phyloP scores from a whole-genome alignment of 2,797 vertebrate genomes.

The Pseudochirops corinnae region DNA sequence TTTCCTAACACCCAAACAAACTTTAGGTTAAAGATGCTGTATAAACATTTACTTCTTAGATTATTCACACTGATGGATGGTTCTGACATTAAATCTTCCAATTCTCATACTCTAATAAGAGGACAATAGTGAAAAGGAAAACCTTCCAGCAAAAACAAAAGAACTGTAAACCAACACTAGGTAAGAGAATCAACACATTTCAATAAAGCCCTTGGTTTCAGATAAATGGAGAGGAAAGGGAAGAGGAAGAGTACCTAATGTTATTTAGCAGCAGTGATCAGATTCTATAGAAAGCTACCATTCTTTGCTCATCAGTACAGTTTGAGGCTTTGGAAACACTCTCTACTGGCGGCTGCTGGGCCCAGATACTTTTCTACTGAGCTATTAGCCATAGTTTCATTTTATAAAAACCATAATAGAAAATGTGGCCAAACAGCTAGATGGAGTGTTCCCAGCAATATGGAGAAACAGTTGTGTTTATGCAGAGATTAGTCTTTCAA shows the following conservation, averaged over 20 bases:
- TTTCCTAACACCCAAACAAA: not conserved
- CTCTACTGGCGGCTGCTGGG: conserved; percentile 40
- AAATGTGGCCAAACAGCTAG: conserved; percentile 79
- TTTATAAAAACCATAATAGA: conserved; percentile 75
- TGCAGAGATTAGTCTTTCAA: conserved; percentile 79
- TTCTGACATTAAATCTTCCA: not conserved
- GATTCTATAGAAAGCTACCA: conserved; percentile 60
- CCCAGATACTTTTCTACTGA: conserved; percentile 70
- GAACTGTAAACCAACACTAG: conserved; percentile 10
- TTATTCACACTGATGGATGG: not conserved
- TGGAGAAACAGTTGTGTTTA: conserved; percentile 83
- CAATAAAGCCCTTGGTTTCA: conserved; percentile 31
- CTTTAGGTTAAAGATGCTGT: conserved; percentile 19
- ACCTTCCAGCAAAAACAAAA: not conserved
- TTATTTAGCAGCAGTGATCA: conserved; percentile 47
- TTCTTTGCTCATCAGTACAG: conserved; percentile 52
- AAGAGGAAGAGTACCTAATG: conserved; percentile 33
- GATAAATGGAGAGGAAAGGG: conserved; percentile 42
- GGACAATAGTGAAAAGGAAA: conserved; percentile 1
- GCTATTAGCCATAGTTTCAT: conserved; percentile 74
- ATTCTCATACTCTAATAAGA: not conserved
- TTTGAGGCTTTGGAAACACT: conserved; percentile 69
- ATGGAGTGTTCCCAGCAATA: conserved; percentile 79
- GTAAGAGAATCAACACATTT: conserved; percentile 6
- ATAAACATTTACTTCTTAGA: not conserved